Percentiles rank a stretch among this genome's conserved stretches.
These are phyloP conservation scores for Neomicropteryx cornuta DNA, from an alignment of 1,140 invertebrate species.

Conservation along the genomic window DNA sequence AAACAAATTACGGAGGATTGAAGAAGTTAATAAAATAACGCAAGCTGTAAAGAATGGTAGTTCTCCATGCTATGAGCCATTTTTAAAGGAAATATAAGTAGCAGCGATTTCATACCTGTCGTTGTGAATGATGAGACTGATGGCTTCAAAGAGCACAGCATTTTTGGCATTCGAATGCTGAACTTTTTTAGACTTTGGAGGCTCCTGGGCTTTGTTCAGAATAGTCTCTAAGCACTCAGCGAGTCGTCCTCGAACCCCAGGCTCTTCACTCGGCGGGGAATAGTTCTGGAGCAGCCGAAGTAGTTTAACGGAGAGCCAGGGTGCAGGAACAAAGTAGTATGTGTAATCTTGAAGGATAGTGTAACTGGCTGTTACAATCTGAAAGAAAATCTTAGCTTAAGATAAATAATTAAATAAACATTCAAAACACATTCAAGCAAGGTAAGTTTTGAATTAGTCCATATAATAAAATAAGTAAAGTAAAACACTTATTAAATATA, in stretches of 20 bases:
- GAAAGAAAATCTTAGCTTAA: too few species aligned
- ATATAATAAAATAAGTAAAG: too few species aligned
- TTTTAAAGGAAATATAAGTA: too few species aligned
- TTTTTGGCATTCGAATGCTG: constrained; percentile 99
- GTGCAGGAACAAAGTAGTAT: constrained; percentile 99
- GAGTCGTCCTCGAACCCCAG: constrained; percentile 85
- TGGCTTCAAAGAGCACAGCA: constrained; percentile 98
- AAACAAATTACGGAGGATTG: too few species aligned
- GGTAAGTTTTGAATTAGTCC: constrained; percentile 1
- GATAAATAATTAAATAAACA: too few species aligned
- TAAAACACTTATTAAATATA: too few species aligned
- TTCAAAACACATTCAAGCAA: constrained; percentile 1
- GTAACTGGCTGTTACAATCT: constrained; percentile 96
- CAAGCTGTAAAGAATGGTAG: too few species aligned
- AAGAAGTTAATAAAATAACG: too few species aligned
- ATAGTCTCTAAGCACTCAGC: constrained; percentile 99
- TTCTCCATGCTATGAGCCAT: too few species aligned
- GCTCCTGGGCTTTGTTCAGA: constrained; percentile 98
- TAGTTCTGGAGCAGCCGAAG: constrained; percentile 96
- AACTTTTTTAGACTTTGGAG: constrained; percentile 99
- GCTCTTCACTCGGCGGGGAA: constrained; percentile 91
- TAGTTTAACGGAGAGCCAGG: constrained; percentile 98
- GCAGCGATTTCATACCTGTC: too few species aligned
- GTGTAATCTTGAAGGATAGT: constrained; percentile 99
- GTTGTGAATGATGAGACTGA: constrained; percentile 99